Evolutionary conservation across 1,140 invertebrate genomes (phyloP).

Genomic region (Charaxes varanes): DNA sequence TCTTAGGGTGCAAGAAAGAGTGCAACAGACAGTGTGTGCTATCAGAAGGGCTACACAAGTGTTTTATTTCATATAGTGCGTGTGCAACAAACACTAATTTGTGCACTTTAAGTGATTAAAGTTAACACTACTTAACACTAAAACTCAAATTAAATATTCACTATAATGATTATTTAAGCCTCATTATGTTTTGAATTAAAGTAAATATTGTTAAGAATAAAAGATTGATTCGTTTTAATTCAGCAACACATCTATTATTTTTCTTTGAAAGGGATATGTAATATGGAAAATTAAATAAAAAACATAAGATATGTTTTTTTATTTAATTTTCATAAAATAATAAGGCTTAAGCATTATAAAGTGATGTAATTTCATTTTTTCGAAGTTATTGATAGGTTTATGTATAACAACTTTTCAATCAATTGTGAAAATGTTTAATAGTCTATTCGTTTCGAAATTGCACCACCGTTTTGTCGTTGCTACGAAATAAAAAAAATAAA

Average conservation of each 20-base stretch:
- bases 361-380: slow-evolving; percentile 11
- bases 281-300: too few species aligned
- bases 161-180: slow-evolving; percentile 1
- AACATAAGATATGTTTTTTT: too few species aligned
- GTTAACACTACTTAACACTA: slow-evolving; percentile 29
- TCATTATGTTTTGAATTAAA: too few species aligned
- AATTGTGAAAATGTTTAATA: too few species aligned
- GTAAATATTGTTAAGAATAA: too few species aligned
- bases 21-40: slow-evolving; percentile 16
- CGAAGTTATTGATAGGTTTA: too few species aligned
- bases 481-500: slow-evolving; percentile 1
- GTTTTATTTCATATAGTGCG: slow-evolving; percentile 36
- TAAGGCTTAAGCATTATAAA: too few species aligned
- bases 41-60: slow-evolving; percentile 28
- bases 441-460: neutral
- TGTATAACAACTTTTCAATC: too few species aligned
- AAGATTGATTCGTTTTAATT: too few species aligned
- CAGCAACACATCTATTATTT: too few species aligned
- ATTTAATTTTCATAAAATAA: too few species aligned
- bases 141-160: neutral
- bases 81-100: slow-evolving; percentile 55
- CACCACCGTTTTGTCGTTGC: neutral
- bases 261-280: too few species aligned
- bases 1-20: slow-evolving; percentile 14
- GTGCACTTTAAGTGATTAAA: slow-evolving; percentile 40